These are phyloP conservation scores for Ctenoplectra terminalis DNA, from an alignment of 1,140 invertebrate genomes.

Conservation along the genomic window DNA sequence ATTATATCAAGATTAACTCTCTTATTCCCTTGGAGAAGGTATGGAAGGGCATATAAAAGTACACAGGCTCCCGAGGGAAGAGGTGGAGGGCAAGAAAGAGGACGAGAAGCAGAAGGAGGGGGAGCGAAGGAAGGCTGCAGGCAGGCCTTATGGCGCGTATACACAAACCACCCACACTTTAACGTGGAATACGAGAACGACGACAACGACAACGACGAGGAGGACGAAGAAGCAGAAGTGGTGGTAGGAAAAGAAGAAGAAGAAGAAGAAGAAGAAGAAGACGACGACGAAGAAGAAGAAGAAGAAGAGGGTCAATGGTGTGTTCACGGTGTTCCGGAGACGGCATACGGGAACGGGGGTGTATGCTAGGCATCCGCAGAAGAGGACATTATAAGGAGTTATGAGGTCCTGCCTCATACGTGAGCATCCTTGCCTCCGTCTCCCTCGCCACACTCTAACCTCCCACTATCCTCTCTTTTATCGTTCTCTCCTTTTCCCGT, in stretches of 20 bases:
- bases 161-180: conserved; percentile 68
- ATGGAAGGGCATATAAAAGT: conserved; percentile 73
- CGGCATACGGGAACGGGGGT: conserved; percentile 79
- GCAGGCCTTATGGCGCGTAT: conserved; percentile 65
- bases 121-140: conserved; percentile 30
- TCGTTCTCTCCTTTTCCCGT: conserved; percentile 58
- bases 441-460: conserved; percentile 58
- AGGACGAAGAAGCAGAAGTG: conserved; percentile 18
- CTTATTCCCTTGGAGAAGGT: conserved; percentile 78
- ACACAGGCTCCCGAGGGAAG: conserved; percentile 70
- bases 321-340: conserved; percentile 76
- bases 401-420: conserved; percentile 82
- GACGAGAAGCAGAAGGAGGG: not conserved
- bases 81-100: conserved; percentile 34
- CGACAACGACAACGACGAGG: not conserved
- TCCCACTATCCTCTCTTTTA: conserved; percentile 60
- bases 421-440: conserved; percentile 77
- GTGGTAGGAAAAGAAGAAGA: conserved; percentile 20
- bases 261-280: conserved; percentile 1
- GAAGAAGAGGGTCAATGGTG: conserved; percentile 66
- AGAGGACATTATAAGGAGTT: conserved; percentile 83
- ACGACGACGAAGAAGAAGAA: conserved; percentile 11
- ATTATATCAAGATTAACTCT: conserved; percentile 83
- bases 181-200: conserved; percentile 44
- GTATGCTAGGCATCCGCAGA: conserved; percentile 82